These are phyloP conservation scores for Lamprotornis superbus DNA, from an alignment of 2,113 vertebrate genomes.

Conservation along the genomic window DNA sequence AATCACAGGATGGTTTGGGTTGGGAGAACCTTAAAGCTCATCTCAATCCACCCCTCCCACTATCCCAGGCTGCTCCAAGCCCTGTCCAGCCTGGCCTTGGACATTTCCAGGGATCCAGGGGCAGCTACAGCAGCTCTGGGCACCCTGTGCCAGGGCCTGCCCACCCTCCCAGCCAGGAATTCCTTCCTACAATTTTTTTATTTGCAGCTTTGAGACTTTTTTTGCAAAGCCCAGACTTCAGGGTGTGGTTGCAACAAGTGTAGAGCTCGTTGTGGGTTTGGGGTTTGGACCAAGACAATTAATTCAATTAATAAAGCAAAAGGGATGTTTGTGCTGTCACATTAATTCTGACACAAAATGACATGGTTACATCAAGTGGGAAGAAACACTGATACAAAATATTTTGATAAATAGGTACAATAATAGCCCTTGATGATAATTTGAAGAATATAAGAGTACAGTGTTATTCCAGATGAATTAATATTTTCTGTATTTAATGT, in stretches of 20 bases:
- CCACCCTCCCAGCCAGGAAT: not conserved
- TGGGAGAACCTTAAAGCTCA: not conserved
- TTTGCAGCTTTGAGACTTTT: not conserved
- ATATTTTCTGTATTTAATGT: not conserved
- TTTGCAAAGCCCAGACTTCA: not conserved
- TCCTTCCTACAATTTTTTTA: not conserved
- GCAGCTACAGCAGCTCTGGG: not conserved
- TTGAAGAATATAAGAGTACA: not conserved
- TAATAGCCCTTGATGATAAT: not conserved
- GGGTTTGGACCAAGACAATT: not conserved
- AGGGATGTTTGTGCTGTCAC: not conserved
- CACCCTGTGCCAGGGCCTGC: accelerated
- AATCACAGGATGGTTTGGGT: not conserved
- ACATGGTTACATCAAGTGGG: not conserved
- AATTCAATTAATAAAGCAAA: not conserved
- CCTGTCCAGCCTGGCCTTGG: not conserved
- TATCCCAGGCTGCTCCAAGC: accelerated
- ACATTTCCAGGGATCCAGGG: not conserved
- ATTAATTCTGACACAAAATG: not conserved
- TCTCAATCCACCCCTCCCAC: accelerated
- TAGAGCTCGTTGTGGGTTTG: not conserved
- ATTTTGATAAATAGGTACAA: not conserved
- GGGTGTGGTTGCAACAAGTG: not conserved
- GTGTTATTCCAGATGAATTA: not conserved
- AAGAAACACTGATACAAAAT: not conserved